Evolutionary conservation across 2,113 vertebrate species (phyloP), one percentile per base, ranked within the genome.

Genomic region (Oncorhynchus gorbuscha): DNA sequence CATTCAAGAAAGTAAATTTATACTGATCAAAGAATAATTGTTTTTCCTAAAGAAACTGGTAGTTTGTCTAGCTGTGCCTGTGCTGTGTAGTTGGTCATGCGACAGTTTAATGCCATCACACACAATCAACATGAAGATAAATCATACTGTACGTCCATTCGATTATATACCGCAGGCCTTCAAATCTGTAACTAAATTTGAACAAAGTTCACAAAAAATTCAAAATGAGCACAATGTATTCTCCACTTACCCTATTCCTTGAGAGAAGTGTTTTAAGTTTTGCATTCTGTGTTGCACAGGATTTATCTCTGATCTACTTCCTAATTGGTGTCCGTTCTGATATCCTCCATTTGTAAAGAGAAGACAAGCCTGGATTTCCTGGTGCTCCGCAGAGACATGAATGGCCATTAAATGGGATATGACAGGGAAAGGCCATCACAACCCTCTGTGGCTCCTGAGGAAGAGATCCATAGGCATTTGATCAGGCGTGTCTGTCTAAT

Each of bases 21-120:
- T 55, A 18, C 78, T 78, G 75, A 66, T 78, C 74, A 81, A 77
- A 83, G 72, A 72, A 74, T 39, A 81, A 71, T 75, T 88, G 89
- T 91, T 90, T 85, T 89, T 90, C 61, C 88, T 89, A 85, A 89
- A 78, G 81, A 89, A 76, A 81, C 80, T 64, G 9, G 7, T 20
- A 22, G 61, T 8, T 26, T 11, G n/a, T 64, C 22, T n/a, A n/a
- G n/a, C 22, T 11, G 3, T 64, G 55, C 55, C 55, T 58, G 22
- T 22, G n/a, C 62, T 64, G 62, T 9, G 13, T 64, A 22, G 62
- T 26, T 22, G 22, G 22, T 0, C 62, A 64, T 64, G 62, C 2
- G 62, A 64, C 20, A 26, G 62, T 18, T 64, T n/a, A 64, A 67
- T 67, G 22, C 11, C n/a, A 13, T 26, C 65, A n/a, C 61, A 22